Evolutionary conservation across 2,888 invertebrate species (phyloP), one percentile per base, ranked within the genome.

Genomic region (Yponomeuta cagnagella): DNA sequence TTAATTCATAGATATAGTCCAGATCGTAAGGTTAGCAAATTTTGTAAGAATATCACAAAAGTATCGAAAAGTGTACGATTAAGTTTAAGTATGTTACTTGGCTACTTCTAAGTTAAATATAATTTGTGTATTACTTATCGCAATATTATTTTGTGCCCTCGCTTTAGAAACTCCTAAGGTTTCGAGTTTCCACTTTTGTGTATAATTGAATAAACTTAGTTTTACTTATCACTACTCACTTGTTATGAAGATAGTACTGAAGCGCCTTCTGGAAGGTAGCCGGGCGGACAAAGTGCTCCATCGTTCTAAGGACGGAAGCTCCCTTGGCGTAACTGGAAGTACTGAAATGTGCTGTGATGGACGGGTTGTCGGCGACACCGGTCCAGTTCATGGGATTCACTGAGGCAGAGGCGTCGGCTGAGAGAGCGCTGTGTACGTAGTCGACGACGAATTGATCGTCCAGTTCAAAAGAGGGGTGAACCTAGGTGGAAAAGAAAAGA

Each of bases 301-400:
- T 79, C 95, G 95, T 96, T 71, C 94, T 93, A 37, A 96, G 88
- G 0, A 95, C 92, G 0, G 93, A 83, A 64, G 90, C 93, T 43
- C 94, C 95, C 80, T 96, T 96, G 65, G 93, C 93, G 76, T 96
- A 96, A 9, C 95, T 94, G 71, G 95, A 94, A 31, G 86, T 87
- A 77, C 95, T 94, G 79, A 96, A 96, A 84, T 95, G 94, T 0
- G 88, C 83, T 3, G 83, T 80, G 12, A 96, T 91, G 0, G 94
- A 94, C 1, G 89, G 82, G 31, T 84, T 83, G 72, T 88, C 80
- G 0, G 87, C 93, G 73, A 96, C 91, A 0, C 93, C 89, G 71
- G 93, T 92, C 71, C 93, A 93, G 72, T 89, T 88, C 76, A 92
- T 92, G 2, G 92, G 83, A 5, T 81, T 84, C 2, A 86, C 88